phyloP scores from a whole-genome alignment of 2,113 vertebrate species.

The Oncorhynchus mykiss region DNA sequence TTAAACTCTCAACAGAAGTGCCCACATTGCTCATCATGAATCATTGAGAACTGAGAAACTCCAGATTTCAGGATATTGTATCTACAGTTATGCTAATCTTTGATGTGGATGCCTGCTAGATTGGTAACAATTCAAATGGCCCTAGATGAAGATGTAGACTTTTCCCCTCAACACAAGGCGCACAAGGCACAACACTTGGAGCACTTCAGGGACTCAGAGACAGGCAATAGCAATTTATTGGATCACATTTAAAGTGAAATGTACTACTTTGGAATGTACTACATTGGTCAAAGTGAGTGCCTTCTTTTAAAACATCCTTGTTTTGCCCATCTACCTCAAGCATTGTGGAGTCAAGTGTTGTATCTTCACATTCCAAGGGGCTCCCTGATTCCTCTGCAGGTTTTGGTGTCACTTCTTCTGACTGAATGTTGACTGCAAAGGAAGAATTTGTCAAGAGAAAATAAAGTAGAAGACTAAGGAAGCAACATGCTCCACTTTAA shows the following conservation, averaged over 20 bases:
- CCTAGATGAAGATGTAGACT: neutral
- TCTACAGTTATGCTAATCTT: neutral
- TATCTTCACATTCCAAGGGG: neutral
- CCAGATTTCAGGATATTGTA: neutral
- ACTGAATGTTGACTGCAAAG: slow-evolving; percentile 20
- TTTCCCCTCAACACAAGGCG: too few species aligned
- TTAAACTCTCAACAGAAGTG: slow-evolving; percentile 63
- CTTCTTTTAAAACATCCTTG: neutral
- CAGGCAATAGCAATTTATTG: neutral
- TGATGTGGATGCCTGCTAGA: neutral
- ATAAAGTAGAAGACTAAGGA: neutral
- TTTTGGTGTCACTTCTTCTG: slow-evolving; percentile 4
- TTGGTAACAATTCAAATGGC: neutral
- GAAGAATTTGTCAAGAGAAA: neutral
- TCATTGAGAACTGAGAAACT: slow-evolving; percentile 44
- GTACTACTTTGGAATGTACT: neutral
- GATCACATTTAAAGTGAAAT: neutral
- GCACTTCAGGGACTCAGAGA: neutral
- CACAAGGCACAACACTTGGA: too few species aligned
- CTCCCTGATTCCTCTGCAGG: neutral
- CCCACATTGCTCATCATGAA: slow-evolving; percentile 64
- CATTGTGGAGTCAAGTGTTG: neutral
- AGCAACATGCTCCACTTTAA: neutral
- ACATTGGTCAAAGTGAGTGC: neutral
- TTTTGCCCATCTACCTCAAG: neutral